Evolutionary conservation across 2,888 invertebrate species (phyloP).

Genomic region (Pandemis corylana): DNA sequence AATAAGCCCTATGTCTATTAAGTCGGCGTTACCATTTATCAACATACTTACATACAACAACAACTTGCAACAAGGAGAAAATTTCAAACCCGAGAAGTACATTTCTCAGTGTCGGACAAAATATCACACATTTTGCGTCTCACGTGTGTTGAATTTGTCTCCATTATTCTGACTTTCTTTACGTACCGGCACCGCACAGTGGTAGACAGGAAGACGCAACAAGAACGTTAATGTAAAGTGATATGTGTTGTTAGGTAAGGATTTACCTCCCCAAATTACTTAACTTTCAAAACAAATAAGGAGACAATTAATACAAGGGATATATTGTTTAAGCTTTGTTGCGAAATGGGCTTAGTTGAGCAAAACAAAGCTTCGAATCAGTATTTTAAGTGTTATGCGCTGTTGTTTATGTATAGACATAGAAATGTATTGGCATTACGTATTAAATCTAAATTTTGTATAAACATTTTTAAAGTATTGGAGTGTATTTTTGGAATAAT

Average conservation of each 20-base stretch:
- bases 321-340: background rate
- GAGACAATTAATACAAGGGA: background rate
- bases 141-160: slow-evolving; percentile 11
- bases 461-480: background rate
- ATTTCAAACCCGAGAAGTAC: slow-evolving; percentile 6
- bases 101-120: background rate
- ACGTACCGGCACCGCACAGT: background rate
- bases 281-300: background rate
- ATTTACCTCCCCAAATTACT: slow-evolving; percentile 4
- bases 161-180: slow-evolving; percentile 11
- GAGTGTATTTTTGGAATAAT: background rate
- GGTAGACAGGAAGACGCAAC: background rate
- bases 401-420: no score
- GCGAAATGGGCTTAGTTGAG: background rate
- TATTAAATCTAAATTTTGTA: background rate
- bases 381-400: background rate
- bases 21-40: no score
- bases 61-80: background rate
- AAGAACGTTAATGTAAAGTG: background rate
- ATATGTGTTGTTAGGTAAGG: slow-evolving; percentile 1
- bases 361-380: background rate
- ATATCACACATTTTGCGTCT: slow-evolving; percentile 13
- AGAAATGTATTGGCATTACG: background rate
- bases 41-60: no score
- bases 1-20: no score